These are phyloP conservation scores for Colossoma macropomum DNA, from an alignment of 2,113 vertebrate species.

Conservation along the genomic window DNA sequence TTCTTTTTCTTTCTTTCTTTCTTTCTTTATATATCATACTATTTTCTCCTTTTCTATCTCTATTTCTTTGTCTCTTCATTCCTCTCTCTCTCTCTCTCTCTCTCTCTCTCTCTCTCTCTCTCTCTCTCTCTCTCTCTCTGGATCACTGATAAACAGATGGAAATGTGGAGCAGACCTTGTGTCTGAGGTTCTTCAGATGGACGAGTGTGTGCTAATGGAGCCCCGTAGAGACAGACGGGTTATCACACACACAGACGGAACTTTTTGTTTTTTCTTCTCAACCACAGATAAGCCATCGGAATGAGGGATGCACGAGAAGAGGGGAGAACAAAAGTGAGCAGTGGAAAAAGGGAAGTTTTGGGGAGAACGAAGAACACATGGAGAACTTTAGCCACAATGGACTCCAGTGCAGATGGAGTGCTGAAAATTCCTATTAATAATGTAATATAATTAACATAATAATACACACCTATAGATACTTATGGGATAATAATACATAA, in stretches of 20 bases:
- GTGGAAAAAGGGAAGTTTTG: not conserved
- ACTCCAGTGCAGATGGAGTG: not conserved
- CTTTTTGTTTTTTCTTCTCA: constrained; percentile 47
- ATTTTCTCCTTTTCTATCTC: too few species aligned
- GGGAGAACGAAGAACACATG: too few species aligned
- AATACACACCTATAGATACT: too few species aligned
- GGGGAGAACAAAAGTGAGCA: not conserved
- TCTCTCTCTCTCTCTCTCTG: not conserved
- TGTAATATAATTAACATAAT: too few species aligned
- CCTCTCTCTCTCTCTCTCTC: not conserved
- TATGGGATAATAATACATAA: too few species aligned
- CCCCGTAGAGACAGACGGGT: constrained; percentile 38
- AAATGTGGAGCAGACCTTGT: constrained; percentile 51
- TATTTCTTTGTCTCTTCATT: not conserved
- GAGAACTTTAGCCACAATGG: not conserved
- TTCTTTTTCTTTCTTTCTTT: too few species aligned
- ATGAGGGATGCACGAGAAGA: constrained; percentile 8
- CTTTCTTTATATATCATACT: too few species aligned
- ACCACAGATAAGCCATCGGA: constrained; percentile 37
- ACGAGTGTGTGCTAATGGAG: constrained; percentile 18
- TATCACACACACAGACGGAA: constrained; percentile 20
- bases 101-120: not conserved
- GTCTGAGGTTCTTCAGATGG: constrained; percentile 45
- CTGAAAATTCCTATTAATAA: too few species aligned
- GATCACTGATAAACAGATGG: constrained; percentile 50